These are phyloP conservation scores for Pristionchus entomophagus DNA, from an alignment of 2,888 invertebrate species.

Conservation along the genomic window DNA sequence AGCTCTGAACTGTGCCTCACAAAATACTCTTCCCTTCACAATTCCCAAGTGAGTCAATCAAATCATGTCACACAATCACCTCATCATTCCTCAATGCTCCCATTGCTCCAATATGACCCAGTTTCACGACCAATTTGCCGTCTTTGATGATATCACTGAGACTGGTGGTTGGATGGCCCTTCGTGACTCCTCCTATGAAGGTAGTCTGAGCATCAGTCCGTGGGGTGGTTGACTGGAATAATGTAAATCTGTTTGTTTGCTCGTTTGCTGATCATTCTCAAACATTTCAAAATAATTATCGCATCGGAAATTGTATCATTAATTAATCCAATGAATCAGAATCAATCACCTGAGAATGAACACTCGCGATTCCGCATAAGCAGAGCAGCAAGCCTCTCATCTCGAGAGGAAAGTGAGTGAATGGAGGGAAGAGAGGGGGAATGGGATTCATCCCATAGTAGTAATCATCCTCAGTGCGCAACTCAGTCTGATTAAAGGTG, in stretches of 20 bases:
- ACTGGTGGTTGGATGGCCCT: not conserved
- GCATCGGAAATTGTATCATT: too few species aligned
- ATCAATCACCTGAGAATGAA: not conserved
- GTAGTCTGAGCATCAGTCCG: not conserved
- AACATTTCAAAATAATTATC: too few species aligned
- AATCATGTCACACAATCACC: not conserved
- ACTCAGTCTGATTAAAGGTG: slow-evolving; percentile 1
- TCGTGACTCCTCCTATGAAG: not conserved
- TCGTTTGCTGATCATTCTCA: not conserved
- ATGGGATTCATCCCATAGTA: not conserved
- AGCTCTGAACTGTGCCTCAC: too few species aligned
- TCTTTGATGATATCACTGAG: not conserved
- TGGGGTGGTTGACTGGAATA: not conserved
- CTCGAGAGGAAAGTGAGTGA: not conserved
- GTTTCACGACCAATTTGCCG: not conserved
- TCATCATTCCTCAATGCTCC: not conserved
- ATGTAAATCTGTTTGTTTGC: not conserved
- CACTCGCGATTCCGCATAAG: not conserved
- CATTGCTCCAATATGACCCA: slow-evolving; percentile 1
- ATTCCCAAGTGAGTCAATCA: too few species aligned
- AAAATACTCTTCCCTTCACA: too few species aligned
- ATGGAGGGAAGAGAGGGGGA: not conserved
- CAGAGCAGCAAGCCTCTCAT: not conserved
- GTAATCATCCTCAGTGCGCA: not conserved
- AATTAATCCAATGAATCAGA: too few species aligned